Percentiles rank a stretch among this genome's conserved stretches.
phyloP scores from a whole-genome alignment of 2,888 invertebrate genomes.

The Melinaea menophilus region DNA sequence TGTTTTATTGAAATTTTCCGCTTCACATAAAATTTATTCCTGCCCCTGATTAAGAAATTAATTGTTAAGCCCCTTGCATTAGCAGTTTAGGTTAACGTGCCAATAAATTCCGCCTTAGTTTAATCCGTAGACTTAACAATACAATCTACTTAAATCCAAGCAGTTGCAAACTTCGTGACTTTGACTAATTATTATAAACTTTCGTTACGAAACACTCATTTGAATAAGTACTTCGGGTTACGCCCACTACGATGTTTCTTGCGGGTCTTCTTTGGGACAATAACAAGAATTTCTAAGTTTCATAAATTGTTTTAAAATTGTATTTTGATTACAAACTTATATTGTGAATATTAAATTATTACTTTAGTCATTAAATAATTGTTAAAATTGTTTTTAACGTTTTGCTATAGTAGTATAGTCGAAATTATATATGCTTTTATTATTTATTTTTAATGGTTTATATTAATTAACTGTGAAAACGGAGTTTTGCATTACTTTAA shows the following conservation, averaged over 20 bases:
- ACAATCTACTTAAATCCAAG: slow-evolving; percentile 14
- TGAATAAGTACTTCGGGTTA: background rate
- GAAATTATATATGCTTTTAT: too few relatives aligned
- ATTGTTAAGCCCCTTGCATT: slow-evolving; percentile 3
- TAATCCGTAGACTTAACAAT: slow-evolving; percentile 8
- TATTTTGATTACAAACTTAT: background rate
- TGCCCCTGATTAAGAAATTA: slow-evolving; percentile 7
- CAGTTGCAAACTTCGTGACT: slow-evolving; percentile 9
- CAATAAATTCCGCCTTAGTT: slow-evolving; percentile 9
- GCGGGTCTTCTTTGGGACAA: background rate
- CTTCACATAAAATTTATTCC: background rate
- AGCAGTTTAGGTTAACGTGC: slow-evolving; percentile 11
- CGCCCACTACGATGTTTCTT: background rate
- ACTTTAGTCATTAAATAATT: too few relatives aligned
- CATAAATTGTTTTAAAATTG: background rate
- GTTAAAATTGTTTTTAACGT: too few relatives aligned
- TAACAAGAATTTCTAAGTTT: background rate
- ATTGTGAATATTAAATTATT: too few relatives aligned
- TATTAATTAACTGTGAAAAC: too few relatives aligned
- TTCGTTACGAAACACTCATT: slow-evolving; percentile 3
- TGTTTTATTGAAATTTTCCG: too few relatives aligned
- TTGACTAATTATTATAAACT: slow-evolving; percentile 11
- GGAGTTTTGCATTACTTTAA: too few relatives aligned
- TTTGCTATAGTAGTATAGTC: too few relatives aligned
- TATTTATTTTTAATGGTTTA: too few relatives aligned